Evolutionary conservation across 2,888 invertebrate genomes (phyloP), one percentile per base, ranked within the genome.

Genomic region (Hipparchia sbordonii): DNA sequence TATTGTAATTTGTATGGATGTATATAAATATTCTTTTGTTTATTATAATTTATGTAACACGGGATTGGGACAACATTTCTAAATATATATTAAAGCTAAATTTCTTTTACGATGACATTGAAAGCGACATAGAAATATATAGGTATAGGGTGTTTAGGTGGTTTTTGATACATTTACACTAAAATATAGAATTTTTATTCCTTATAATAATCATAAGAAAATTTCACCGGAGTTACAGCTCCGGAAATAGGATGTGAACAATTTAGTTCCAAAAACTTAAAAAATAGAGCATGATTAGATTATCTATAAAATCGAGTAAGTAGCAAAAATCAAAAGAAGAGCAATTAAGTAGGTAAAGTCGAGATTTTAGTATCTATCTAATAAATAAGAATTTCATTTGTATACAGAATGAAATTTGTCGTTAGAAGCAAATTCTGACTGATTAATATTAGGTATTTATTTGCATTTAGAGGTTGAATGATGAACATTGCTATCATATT

Each of bases 131-230:
- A 89, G 85, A 91, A 89, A 89, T 87, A 87, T 85, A 89, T 83
- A 89, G 85, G 84, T 84, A 85, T 84, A 86, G 86, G 10, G 12
- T 56, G 61, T 61, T 56, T 60, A 72, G 69, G 85, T 84, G 72
- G 74, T 84, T 85, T 83, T 84, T 85, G 83, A 85, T 89, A 88
- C 85, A 84, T 33, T 85, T 86, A 88, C 87, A 83, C 87, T 92
- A 89, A 90, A 90, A 91, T 92, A 92, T 87, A 87, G 84, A 81
- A 79, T 76, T 80, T 82, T 83, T 87, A 78, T 85, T 86, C 86
- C 92, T 92, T 92, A 92, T 80, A 86, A 85, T 93, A 92, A 92
- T 93, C 93, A 93, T 93, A 93, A 93, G 93, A 93, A 90, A 92
- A 89, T 88, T 85, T 86, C 83, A 83, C 79, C 78, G 86, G 85